Evolutionary conservation across 2,888 invertebrate species (phyloP), one percentile per base, ranked within the genome.

Genomic region (Cremastinae sp.): DNA sequence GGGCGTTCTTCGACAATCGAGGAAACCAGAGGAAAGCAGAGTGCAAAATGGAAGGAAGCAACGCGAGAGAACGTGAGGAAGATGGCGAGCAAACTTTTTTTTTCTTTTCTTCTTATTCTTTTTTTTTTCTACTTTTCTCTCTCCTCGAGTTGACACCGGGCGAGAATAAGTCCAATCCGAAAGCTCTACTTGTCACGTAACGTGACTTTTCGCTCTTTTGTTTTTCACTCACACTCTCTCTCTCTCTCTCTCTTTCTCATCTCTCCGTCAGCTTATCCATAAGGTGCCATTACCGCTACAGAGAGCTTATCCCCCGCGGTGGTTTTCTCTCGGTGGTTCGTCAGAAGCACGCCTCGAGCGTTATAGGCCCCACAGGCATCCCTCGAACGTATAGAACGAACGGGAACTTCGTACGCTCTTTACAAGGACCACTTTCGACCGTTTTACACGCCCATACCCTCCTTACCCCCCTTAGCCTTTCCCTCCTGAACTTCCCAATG

Each of bases 321-420:
- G 28, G 28, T 28, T 28, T 28, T 28, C 28, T 28, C 51, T 43
- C 59, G 53, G 59, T 36, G 59, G 51, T 47, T 61, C 9, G n/a
- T 14, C 51, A 16, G 10, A n/a, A 2, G 36, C 22, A 53, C 53
- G 53, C 56, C 14, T 36, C 43, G 22, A 36, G 54, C 36, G 22
- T 76, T 69, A 59, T 72, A 68, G 75, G 59, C 53, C 71, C 68
- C 68, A 53, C 41, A 72, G 68, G 56, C 64, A 38, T 36, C 51
- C 9, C 61, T n/a, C 61, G 49, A 20, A 54, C 61, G 36, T 45
- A 43, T 53, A 56, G 51, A 71, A 71, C 61, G 66, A 71, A 72
- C 66, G 75, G 66, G 61, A 10, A 51, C 47, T 61, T 56, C 43
- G 62, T 45, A 68, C 62, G 43, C 61, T 12, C 22, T 34, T 54